A percentile compares a stretch with the other conserved stretches of the same genome.
Conservation (phyloP, 1,140 invertebrate species). For the Pseudomyrmex flavicornis region DNA sequence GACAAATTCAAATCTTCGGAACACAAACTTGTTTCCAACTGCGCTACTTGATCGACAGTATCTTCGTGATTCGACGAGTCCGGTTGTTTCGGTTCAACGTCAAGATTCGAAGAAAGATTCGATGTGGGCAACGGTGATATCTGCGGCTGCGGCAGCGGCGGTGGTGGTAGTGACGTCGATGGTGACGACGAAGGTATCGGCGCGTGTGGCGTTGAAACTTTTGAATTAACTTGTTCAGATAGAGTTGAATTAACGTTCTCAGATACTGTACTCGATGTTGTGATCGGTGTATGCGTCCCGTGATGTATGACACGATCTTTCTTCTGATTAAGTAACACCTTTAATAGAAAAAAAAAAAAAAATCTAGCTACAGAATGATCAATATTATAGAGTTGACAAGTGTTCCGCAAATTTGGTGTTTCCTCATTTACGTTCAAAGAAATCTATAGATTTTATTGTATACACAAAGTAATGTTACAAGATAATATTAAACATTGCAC, state of each 20-base stretch:
- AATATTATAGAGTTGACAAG: not conserved
- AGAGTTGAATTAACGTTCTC: constrained; percentile 12
- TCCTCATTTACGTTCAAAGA: no score
- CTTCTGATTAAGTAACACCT: constrained; percentile 79
- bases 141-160: not conserved
- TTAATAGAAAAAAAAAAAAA: constrained; percentile 42
- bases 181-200: not conserved
- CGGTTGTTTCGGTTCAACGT: constrained; percentile 64
- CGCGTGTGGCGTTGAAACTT: not conserved
- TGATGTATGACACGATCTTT: constrained; percentile 63
- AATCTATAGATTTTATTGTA: no score
- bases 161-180: no score
- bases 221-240: not conserved
- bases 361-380: not conserved
- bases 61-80: constrained; percentile 64
- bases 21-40: not conserved
- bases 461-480: no score
- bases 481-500: not conserved
- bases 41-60: not conserved
- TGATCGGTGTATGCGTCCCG: constrained; percentile 21
- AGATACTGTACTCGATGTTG: not conserved
- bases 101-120: not conserved
- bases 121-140: no score
- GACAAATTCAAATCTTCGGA: constrained; percentile 11
- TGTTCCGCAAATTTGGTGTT: not conserved